Evolutionary conservation across 2,797 vertebrate species (phyloP), one percentile per base, ranked within the genome.

Genomic region (Bryconaethiops microstoma): DNA sequence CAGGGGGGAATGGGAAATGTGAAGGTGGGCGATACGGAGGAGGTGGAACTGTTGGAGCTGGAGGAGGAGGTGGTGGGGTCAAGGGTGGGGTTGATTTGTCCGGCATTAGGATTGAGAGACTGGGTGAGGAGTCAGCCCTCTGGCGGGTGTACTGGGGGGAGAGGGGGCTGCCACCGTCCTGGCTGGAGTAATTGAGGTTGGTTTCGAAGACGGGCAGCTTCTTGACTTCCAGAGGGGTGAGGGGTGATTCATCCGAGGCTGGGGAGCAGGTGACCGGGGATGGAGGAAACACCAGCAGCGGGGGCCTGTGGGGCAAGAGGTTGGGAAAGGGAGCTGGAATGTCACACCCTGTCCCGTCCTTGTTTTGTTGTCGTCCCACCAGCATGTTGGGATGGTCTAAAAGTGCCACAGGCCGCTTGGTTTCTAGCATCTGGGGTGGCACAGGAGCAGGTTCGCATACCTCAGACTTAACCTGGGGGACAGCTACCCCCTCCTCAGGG

Each of bases 321-420:
- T 99, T 98, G 75, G 98, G 98, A 84, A 99, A 99, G 21, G 98
- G 98, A 16, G 97, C 94, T 3, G 98, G 98, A 86, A 99, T 98
- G 82, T 96, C 97, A 85, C 95, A 96, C 0, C 90, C 81, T 0
- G 54, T 59, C n/a, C 90, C 90, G 8, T 97, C 96, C 87, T 93
- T 95, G 42, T 87, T 86, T 23, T 89, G 87, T 55, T 86, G 89
- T 13, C 82, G 75, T 25, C 54, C 81, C 35, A 69, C 72, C 3
- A 78, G 72, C 12, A 76, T 73, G 50, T 69, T 68, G 0, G 81
- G 75, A 19, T 84, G 69, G 48, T 94, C 93, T 42, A 84, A 60
- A 2, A 88, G 88, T 0, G 83, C 79, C 17, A 90, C 2, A 5
- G 42, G 75, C 77, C 91, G 94, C 84, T 94, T 96, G 39, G 77